Percentiles rank a stretch among this genome's conserved stretches.
Conservation (phyloP, 2,113 vertebrate species). For the Haemorhous mexicanus region DNA sequence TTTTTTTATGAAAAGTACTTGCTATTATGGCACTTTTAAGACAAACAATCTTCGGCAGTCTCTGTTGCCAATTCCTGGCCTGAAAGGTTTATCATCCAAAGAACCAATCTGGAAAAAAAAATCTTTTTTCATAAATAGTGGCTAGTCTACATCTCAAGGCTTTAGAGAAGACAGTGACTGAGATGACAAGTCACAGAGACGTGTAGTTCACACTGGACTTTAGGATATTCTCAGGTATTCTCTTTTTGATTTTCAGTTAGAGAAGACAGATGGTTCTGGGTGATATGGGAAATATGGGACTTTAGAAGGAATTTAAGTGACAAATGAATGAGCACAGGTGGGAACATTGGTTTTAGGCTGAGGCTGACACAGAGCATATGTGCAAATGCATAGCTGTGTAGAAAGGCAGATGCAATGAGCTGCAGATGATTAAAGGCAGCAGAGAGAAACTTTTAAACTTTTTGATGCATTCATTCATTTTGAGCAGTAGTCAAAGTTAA, state of each 20-base stretch:
- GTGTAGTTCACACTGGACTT: background rate
- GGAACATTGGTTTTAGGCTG: background rate
- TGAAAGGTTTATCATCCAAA: background rate
- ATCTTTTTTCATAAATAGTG: background rate
- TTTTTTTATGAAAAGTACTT: background rate
- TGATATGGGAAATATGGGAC: background rate
- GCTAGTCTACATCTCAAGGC: background rate
- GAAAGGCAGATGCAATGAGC: background rate
- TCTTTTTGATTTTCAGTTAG: background rate
- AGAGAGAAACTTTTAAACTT: background rate
- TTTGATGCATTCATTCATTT: background rate
- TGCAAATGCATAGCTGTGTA: background rate
- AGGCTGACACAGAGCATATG: background rate
- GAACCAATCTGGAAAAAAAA: background rate
- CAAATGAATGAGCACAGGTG: background rate
- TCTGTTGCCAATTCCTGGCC: background rate
- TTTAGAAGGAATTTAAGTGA: background rate
- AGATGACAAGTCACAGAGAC: background rate
- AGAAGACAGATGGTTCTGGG: background rate
- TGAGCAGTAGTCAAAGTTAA: background rate
- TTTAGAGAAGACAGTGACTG: background rate
- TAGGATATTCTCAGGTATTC: background rate
- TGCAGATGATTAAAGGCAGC: background rate
- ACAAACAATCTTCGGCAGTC: background rate
- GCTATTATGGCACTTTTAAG: background rate